Evolutionary conservation across 2,888 invertebrate species (phyloP).

Genomic region (Mactromeris polynyma): DNA sequence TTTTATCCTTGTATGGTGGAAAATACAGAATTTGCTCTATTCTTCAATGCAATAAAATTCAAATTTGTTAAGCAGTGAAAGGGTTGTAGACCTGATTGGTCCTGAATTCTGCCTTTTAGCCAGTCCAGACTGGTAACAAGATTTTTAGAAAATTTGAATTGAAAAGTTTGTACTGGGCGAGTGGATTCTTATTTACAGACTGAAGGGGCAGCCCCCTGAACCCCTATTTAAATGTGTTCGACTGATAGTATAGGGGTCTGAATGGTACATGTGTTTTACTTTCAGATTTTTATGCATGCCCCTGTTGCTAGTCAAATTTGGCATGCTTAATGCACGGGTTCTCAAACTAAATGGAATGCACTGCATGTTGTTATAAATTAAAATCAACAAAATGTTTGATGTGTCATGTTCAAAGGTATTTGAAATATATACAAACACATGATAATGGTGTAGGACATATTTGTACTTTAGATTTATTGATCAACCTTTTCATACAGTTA

Average conservation of each 20-base stretch:
- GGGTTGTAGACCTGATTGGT: neutral
- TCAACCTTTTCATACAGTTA: too few species aligned
- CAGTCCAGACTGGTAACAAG: neutral
- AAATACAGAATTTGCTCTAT: neutral
- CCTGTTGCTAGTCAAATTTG: neutral
- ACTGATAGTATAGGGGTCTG: neutral
- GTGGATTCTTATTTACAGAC: neutral
- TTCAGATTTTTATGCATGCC: neutral
- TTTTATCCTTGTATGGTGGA: neutral
- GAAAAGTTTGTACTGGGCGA: neutral
- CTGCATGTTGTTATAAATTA: neutral
- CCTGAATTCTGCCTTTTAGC: neutral
- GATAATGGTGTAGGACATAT: neutral
- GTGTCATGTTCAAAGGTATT: neutral
- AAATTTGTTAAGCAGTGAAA: neutral
- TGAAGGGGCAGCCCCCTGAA: neutral
- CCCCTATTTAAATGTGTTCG: neutral
- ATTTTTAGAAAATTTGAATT: neutral
- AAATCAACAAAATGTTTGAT: too few species aligned
- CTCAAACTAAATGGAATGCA: neutral
- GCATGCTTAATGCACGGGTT: neutral
- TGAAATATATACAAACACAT: constrained; percentile 4
- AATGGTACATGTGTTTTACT: neutral
- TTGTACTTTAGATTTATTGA: too few species aligned
- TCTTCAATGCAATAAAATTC: neutral